Evolutionary conservation across 2,797 vertebrate species (phyloP).

Genomic region (Microchirus variegatus): DNA sequence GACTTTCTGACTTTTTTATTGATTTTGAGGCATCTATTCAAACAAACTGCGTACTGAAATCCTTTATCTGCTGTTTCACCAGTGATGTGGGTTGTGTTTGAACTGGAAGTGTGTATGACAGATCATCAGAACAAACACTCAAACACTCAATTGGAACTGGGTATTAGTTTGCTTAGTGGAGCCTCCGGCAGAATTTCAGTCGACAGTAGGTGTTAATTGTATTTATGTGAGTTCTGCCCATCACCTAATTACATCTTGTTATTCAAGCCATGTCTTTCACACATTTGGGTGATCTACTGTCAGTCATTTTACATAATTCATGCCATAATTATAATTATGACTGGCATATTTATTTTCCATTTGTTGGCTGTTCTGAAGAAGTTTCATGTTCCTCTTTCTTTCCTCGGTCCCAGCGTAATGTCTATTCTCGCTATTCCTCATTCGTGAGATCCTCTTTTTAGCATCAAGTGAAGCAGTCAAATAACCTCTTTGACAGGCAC

Average conservation of each 20-base stretch:
- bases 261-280: constrained; percentile 5
- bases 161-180: no score
- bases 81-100: constrained; percentile 22
- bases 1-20: constrained; percentile 4
- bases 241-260: constrained; percentile 31
- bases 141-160: constrained; percentile 1
- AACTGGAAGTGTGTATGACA: constrained; percentile 16
- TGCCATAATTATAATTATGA: constrained; percentile 19
- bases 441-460: constrained; percentile 16
- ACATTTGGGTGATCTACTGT: constrained; percentile 6
- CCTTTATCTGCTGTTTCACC: constrained; percentile 20
- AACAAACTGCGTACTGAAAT: constrained; percentile 36
- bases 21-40: constrained; percentile 16
- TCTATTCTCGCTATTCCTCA: constrained; percentile 40
- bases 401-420: background rate
- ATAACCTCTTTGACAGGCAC: constrained; percentile 35
- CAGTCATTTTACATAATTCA: constrained; percentile 25
- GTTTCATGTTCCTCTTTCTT: constrained; percentile 1
- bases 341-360: constrained; percentile 22
- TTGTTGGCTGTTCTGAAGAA: constrained; percentile 4
- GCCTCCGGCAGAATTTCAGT: no score
- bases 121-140: no score
- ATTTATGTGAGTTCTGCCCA: constrained; percentile 23
- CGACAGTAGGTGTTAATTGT: constrained; percentile 36
- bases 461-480: constrained; percentile 26